These are phyloP conservation scores for Chamaea fasciata DNA, from an alignment of 2,113 vertebrate species.

Conservation along the genomic window DNA sequence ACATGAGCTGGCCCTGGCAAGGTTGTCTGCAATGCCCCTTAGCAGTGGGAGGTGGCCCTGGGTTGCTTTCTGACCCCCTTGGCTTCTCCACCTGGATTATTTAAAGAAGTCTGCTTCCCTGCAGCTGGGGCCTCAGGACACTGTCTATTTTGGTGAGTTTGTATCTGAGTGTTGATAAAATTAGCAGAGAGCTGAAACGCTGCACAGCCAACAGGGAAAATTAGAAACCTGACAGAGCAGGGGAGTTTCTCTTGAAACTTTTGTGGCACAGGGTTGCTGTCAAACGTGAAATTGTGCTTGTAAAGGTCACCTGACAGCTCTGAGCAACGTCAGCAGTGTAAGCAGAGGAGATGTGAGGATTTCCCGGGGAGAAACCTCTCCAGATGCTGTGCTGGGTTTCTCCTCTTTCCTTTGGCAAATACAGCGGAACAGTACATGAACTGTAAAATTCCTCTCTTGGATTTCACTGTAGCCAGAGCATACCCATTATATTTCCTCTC, in stretches of 20 bases:
- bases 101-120: neutral
- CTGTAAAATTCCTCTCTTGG: neutral
- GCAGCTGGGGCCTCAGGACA: neutral
- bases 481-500: neutral
- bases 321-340: neutral
- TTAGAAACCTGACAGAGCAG: neutral
- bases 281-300: neutral
- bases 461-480: neutral
- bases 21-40: neutral
- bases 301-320: neutral
- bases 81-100: neutral
- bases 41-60: neutral
- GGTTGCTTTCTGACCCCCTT: neutral
- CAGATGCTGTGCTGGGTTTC: neutral
- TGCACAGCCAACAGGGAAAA: constrained; percentile 2
- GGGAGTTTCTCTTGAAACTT: constrained; percentile 1
- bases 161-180: constrained; percentile 33
- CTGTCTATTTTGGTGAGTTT: constrained; percentile 44
- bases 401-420: constrained; percentile 19
- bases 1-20: neutral
- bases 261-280: neutral
- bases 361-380: constrained; percentile 4
- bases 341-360: neutral
- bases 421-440: neutral
- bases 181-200: neutral